Evolutionary conservation across 2,888 invertebrate genomes (phyloP).

Genomic region (Caprella mutica): DNA sequence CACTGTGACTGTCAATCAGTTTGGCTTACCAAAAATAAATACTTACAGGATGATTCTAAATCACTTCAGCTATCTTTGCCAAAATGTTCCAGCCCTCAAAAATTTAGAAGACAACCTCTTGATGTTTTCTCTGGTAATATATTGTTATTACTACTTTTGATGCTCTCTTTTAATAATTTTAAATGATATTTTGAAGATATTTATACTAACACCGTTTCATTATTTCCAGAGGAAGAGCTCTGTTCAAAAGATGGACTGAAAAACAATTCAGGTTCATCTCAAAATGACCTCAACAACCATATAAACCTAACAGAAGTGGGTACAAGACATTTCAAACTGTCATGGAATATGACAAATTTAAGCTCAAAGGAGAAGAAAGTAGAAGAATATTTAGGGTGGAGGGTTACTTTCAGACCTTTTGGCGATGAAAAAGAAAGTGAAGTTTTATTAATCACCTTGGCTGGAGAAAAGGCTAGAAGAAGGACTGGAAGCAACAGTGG

Average conservation of each 20-base stretch:
- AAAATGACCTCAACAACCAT: too few species aligned
- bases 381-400: slow-evolving; percentile 19
- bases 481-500: slow-evolving; percentile 15
- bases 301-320: neutral
- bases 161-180: too few species aligned
- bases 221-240: too few species aligned
- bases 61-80: neutral
- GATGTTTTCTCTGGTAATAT: neutral
- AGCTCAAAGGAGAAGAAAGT: neutral
- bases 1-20: slow-evolving; percentile 18
- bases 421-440: slow-evolving; percentile 20
- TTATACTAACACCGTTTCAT: too few species aligned
- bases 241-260: too few species aligned
- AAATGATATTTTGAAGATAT: too few species aligned
- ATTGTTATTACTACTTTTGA: neutral
- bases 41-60: neutral
- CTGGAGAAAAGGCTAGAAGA: slow-evolving; percentile 17
- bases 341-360: neutral
- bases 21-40: slow-evolving; percentile 13
- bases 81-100: neutral
- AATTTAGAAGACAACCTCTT: neutral
- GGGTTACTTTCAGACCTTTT: slow-evolving; percentile 17
- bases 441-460: slow-evolving; percentile 21
- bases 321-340: neutral
- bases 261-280: too few species aligned